These are phyloP conservation scores for Malurus splendens DNA, from an alignment of 2,797 vertebrate species.

Conservation along the genomic window DNA sequence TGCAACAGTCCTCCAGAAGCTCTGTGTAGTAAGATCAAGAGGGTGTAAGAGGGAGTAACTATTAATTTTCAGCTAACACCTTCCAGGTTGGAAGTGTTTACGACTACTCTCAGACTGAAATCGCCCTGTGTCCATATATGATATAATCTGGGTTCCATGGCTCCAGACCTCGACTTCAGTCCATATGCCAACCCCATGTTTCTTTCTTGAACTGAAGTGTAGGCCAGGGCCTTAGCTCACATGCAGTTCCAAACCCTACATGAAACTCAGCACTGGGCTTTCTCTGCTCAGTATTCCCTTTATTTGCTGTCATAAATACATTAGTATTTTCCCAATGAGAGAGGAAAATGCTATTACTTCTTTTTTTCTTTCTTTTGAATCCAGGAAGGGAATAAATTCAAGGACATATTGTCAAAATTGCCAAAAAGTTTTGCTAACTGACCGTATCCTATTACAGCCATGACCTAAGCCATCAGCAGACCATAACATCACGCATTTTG, in stretches of 20 bases:
- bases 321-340: neutral
- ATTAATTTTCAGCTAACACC: neutral
- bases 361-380: neutral
- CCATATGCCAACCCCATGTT: neutral
- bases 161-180: neutral
- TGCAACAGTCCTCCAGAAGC: neutral
- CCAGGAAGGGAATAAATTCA: neutral
- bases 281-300: neutral
- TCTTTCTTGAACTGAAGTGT: neutral
- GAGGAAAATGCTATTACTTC: neutral
- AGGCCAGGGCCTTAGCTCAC: neutral
- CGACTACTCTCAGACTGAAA: neutral
- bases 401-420: neutral
- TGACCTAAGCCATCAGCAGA: neutral
- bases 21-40: neutral
- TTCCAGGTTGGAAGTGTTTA: neutral
- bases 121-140: too few species aligned
- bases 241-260: neutral
- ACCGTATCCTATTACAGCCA: neutral
- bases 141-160: neutral
- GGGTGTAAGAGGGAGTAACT: neutral
- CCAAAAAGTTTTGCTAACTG: neutral
- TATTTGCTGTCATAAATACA: neutral
- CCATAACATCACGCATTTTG: rapidly evolving
- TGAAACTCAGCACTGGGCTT: neutral